These are phyloP conservation scores for Leucopsar rothschildi DNA, from an alignment of 2,113 vertebrate species.

Conservation along the genomic window DNA sequence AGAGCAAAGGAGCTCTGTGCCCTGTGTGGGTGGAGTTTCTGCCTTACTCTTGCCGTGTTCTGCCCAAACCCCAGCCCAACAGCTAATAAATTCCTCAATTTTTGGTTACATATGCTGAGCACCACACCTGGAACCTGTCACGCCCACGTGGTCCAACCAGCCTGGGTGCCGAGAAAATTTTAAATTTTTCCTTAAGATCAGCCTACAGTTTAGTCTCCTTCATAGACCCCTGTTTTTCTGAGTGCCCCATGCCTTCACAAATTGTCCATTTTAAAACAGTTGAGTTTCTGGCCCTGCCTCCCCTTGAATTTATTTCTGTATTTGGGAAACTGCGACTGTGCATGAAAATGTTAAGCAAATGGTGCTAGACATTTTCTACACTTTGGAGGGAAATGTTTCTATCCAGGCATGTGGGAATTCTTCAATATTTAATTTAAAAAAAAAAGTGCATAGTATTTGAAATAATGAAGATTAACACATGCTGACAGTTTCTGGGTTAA, in stretches of 20 bases:
- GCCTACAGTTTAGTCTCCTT: background rate
- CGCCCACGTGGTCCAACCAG: background rate
- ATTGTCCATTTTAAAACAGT: background rate
- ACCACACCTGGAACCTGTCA: background rate
- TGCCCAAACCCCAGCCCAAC: background rate
- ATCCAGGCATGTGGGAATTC: background rate
- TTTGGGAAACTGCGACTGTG: background rate
- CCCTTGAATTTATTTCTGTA: rapidly evolving
- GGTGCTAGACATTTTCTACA: background rate
- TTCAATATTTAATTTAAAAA: background rate
- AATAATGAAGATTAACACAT: background rate
- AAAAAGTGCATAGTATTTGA: background rate
- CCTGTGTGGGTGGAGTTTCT: background rate
- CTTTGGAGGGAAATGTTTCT: background rate
- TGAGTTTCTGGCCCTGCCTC: background rate
- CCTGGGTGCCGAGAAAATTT: background rate
- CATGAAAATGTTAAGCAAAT: background rate
- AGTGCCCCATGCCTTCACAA: background rate
- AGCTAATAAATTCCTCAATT: background rate
- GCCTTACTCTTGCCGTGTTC: background rate
- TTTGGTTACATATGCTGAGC: rapidly evolving
- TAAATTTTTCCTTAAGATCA: background rate
- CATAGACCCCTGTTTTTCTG: background rate
- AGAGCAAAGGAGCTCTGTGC: background rate
- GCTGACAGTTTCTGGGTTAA: background rate